Base-by-base conservation (phyloP, 2,888 invertebrate genomes). In the Altica lythri region DNA sequence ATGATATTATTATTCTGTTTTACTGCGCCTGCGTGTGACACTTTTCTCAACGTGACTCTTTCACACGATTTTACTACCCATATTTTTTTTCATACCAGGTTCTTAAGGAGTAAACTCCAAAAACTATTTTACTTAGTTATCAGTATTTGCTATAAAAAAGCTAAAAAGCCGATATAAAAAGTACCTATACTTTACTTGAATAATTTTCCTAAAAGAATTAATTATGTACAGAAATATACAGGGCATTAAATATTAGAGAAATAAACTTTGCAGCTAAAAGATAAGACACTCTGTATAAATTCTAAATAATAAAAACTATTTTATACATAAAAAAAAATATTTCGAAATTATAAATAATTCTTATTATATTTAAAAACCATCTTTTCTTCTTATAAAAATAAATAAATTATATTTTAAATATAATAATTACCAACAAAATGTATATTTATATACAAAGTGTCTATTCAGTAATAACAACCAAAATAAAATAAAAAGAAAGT, bases 161-260 rank as follows among this genome's bases (percentile, higher is more conserved):
- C n/a, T n/a, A n/a, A n/a, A n/a, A n/a, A n/a, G n/a, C n/a, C n/a
- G n/a, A n/a, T n/a, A n/a, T n/a, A n/a, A n/a, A n/a, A n/a, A n/a
- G n/a, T n/a, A n/a, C n/a, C n/a, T n/a, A n/a, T n/a, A n/a, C n/a
- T n/a, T n/a, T n/a, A n/a, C n/a, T n/a, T n/a, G n/a, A n/a, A n/a
- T n/a, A 54, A 40, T 47, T 53, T 56, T 51, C 43, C 59, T 55
- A 50, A 35, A 49, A 55, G 50, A 44, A 50, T 58, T 18, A 61
- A 59, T 40, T 64, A 63, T 64, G 55, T 64, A 64, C 64, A 64
- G 56, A 63, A 64, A 63, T 64, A 60, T 64, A 64, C 64, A 64
- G 55, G 58, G 53, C 55, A 55, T 53, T 59, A 55, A 58, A 42
- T 52, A 55, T 50, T 51, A 58, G 53, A 25, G 42, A 57, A 58